A percentile compares a stretch with the other conserved stretches of the same genome.
phyloP scores from a whole-genome alignment of 1,140 invertebrate genomes.

The Littorina saxatilis region DNA sequence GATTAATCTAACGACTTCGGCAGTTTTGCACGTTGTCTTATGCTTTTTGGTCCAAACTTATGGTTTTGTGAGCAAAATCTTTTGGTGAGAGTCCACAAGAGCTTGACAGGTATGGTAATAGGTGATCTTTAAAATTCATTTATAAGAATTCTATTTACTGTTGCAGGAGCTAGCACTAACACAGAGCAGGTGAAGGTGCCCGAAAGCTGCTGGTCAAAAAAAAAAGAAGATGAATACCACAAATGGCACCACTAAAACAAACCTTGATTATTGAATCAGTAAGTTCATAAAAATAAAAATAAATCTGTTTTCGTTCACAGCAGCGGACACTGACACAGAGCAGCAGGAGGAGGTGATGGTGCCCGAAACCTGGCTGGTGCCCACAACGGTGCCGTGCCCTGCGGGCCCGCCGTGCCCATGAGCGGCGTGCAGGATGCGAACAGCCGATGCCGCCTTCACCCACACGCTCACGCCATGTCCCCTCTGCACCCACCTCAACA shows the following conservation, averaged over 20 bases:
- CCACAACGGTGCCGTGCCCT: neutral
- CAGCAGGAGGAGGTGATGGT: neutral
- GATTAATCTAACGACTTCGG: no score
- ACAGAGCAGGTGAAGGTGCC: neutral
- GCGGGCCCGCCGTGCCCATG: neutral
- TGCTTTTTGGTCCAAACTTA: no score
- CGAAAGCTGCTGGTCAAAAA: neutral
- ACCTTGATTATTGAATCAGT: no score
- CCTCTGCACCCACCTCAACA: neutral
- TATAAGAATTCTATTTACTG: neutral
- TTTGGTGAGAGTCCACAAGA: no score
- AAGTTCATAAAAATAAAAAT: no score
- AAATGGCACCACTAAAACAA: no score
- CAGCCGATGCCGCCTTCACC: neutral
- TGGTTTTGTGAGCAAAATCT: no score
- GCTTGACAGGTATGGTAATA: no score
- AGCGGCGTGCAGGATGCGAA: neutral
- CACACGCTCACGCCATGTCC: neutral
- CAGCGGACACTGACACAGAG: no score
- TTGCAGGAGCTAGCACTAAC: neutral
- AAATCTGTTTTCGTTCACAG: neutral
- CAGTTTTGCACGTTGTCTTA: no score
- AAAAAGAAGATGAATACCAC: neutral
- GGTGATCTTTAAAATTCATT: no score
- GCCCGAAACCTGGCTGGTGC: conserved; percentile 1